These are phyloP conservation scores for Hyposmocoma kahamanoa DNA, from an alignment of 1,140 invertebrate genomes.

Conservation along the genomic window DNA sequence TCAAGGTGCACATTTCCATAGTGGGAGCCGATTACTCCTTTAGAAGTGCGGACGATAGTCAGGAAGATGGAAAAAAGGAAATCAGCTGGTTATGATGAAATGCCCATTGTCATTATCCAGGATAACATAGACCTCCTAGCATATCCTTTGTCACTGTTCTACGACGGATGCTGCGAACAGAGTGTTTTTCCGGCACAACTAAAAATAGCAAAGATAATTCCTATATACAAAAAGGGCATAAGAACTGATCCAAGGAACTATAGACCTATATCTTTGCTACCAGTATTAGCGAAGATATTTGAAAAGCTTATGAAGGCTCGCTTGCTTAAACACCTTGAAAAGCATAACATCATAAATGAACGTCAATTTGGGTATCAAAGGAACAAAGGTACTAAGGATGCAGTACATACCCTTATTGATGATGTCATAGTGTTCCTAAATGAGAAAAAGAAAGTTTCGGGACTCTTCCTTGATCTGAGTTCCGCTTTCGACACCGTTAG, in stretches of 20 bases:
- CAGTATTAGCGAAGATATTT: slow-evolving; percentile 12
- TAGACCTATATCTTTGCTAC: no score
- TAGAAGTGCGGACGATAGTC: slow-evolving; percentile 6
- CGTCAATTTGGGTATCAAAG: slow-evolving; percentile 15
- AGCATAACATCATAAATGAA: slow-evolving; percentile 7
- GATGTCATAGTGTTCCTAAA: slow-evolving; percentile 1
- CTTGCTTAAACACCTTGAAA: slow-evolving; percentile 4
- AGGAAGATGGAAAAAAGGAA: slow-evolving; percentile 7
- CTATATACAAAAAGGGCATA: slow-evolving; percentile 14
- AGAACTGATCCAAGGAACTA: no score
- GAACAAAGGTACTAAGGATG: slow-evolving; percentile 1
- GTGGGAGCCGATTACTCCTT: no score
- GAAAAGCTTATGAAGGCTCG: slow-evolving; percentile 12
- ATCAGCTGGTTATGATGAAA: slow-evolving; percentile 10
- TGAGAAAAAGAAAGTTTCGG: slow-evolving; percentile 4
- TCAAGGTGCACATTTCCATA: no score
- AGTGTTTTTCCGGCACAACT: slow-evolving; percentile 14
- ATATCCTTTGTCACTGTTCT: slow-evolving; percentile 9
- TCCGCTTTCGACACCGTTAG: no score
- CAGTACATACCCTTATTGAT: slow-evolving; percentile 7
- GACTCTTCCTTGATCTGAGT: slow-evolving; percentile 4
- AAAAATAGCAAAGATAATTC: slow-evolving; percentile 14
- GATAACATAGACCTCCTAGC: slow-evolving; percentile 13
- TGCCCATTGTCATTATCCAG: slow-evolving; percentile 10
- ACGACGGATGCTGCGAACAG: slow-evolving; percentile 7